Conservation (phyloP, 2,113 vertebrate genomes). For the Macaca nemestrina region DNA sequence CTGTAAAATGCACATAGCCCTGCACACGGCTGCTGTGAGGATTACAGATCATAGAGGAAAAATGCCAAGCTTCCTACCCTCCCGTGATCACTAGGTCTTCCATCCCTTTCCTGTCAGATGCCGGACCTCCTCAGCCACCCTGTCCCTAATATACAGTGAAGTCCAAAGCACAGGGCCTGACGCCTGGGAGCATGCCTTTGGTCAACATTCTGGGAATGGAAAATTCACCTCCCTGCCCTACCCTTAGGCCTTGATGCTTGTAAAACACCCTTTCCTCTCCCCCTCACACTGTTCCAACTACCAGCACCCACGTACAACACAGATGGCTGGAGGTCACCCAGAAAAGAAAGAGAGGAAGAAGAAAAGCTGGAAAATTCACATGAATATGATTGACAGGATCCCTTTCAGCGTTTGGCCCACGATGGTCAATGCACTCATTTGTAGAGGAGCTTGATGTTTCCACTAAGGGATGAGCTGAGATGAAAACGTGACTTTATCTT, state of each 20-base stretch:
- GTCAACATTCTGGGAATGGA: background rate
- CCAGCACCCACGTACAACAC: background rate
- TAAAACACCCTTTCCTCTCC: background rate
- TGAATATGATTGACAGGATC: fast-evolving
- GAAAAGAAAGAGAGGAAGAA: background rate
- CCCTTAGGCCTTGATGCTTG: background rate
- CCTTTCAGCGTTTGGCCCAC: fast-evolving
- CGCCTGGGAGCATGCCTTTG: fast-evolving
- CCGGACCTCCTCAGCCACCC: background rate
- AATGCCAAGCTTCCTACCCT: background rate
- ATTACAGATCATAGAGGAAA: background rate
- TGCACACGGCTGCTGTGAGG: background rate
- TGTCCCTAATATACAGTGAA: no score
- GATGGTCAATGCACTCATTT: background rate
- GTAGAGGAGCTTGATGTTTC: background rate
- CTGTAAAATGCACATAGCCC: background rate
- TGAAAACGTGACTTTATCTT: background rate
- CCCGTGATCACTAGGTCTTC: background rate
- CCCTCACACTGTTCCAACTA: background rate
- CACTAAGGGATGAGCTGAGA: background rate
- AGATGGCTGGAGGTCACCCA: background rate
- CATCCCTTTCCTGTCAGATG: no score
- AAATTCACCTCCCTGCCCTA: background rate
- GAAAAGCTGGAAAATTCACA: background rate
- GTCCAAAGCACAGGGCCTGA: background rate